Percentiles rank a stretch among this genome's conserved stretches.
phyloP scores from a whole-genome alignment of 2,888 invertebrate species.

The Limenitis arthemis region DNA sequence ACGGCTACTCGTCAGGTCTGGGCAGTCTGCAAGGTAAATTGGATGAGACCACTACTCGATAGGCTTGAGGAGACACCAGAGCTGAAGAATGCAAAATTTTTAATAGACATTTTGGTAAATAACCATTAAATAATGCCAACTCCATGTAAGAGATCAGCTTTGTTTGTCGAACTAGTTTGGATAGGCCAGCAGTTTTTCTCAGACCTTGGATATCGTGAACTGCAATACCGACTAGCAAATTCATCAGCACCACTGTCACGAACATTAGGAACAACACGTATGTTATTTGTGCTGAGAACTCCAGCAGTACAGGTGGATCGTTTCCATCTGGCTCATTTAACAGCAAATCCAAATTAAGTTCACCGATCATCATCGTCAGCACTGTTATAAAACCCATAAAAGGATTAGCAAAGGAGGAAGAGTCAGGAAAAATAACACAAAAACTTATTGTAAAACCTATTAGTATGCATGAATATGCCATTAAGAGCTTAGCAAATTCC shows the following conservation, averaged over 20 bases:
- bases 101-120: slow-evolving; percentile 78
- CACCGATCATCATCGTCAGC: slow-evolving; percentile 92
- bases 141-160: slow-evolving; percentile 91
- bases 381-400: slow-evolving; percentile 89
- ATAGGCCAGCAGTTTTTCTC: slow-evolving; percentile 87
- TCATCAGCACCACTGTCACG: slow-evolving; percentile 90
- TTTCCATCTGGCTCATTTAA: slow-evolving; percentile 84
- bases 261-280: slow-evolving; percentile 86
- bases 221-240: slow-evolving; percentile 87
- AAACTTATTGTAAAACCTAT: slow-evolving; percentile 91
- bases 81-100: slow-evolving; percentile 76
- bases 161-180: slow-evolving; percentile 87
- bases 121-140: slow-evolving; percentile 84
- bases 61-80: slow-evolving; percentile 78
- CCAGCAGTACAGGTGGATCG: slow-evolving; percentile 81
- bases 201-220: slow-evolving; percentile 91
- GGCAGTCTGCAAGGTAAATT: slow-evolving; percentile 75
- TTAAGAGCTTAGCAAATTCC: slow-evolving; percentile 88
- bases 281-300: slow-evolving; percentile 86
- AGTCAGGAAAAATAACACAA: slow-evolving; percentile 89
- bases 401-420: slow-evolving; percentile 86
- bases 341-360: slow-evolving; percentile 82
- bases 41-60: slow-evolving; percentile 77
- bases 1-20: slow-evolving; percentile 70
- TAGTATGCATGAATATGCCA: slow-evolving; percentile 88